Conservation (phyloP, 2,113 vertebrate genomes). For the Thomomys bottae region DNA sequence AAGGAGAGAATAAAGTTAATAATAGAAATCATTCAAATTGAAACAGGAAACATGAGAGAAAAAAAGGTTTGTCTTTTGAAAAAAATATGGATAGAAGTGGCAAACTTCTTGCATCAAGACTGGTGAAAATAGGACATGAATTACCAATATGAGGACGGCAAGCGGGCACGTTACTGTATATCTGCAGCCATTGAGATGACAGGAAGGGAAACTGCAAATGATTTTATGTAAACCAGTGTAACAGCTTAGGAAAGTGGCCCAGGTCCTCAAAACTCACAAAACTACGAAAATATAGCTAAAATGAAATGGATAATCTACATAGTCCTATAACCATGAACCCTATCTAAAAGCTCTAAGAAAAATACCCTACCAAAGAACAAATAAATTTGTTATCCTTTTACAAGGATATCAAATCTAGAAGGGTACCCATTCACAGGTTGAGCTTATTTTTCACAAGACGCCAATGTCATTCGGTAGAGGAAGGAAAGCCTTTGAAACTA, state of each 20-base stretch:
- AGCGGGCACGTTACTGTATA: not conserved
- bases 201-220: not conserved
- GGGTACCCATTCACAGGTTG: not conserved
- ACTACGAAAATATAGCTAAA: not conserved
- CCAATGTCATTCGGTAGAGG: not conserved
- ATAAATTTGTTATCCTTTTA: no score
- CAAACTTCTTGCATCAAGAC: not conserved
- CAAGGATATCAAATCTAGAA: not conserved
- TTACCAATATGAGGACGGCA: not conserved
- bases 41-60: not conserved
- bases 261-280: not conserved
- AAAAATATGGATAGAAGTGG: not conserved
- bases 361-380: no score
- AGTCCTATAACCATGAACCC: not conserved
- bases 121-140: not conserved
- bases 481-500: not conserved
- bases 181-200: not conserved
- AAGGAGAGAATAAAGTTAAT: not conserved
- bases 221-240: not conserved
- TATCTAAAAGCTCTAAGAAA: not conserved
- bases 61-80: not conserved
- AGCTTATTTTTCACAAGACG: not conserved
- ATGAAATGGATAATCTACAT: not conserved
- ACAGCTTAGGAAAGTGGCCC: not conserved
- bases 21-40: not conserved